Base-by-base conservation (phyloP, 2,797 vertebrate genomes). In the Gobio occitaniae region DNA sequence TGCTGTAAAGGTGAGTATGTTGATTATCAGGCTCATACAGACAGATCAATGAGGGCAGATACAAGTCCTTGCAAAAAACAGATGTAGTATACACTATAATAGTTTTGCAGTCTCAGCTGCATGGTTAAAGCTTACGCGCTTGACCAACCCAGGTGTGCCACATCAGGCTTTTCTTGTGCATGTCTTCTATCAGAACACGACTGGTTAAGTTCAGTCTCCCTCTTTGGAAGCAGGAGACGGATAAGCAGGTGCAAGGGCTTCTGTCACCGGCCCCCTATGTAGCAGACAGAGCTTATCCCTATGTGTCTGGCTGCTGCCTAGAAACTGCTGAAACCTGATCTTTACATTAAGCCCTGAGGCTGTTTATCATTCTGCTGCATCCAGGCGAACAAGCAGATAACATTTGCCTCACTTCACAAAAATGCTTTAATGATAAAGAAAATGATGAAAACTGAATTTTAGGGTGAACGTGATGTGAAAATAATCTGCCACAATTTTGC, bases 221-320 rank as follows among this genome's bases (percentile, higher is more conserved):
- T 66, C 41, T 80, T 61, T 52, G 65, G 38, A 66, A 71, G 48
- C 38, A 13, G 9, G n/a, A 68, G 80, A 59, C 47, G 52, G 78
- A 65, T 79, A 87, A 86, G 83, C 66, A 75, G 59, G 82, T 77
- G 79, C 68, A 50, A 81, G n/a, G 74, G 89, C 87, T 90, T 85
- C 86, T 89, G 86, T 92, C 87, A 89, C 84, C 25, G 13, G 54
- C 75, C 85, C 80, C 80, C 56, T 63, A 47, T 44, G 29, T 75
- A 86, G 80, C 84, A 83, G 78, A 87, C 83, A 89, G 86, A 83
- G 84, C 91, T 93, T 91, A 93, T 93, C 89, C 90, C 88, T 90
- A 81, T 7, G 15, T 90, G 90, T 91, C 90, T 32, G 29, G 29
- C 63, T 90, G 92, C 91, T 89, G 83, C 87, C 83, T 86, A 52